phyloP scores from a whole-genome alignment of 2,797 vertebrate species.

The Tragelaphus oryx region DNA sequence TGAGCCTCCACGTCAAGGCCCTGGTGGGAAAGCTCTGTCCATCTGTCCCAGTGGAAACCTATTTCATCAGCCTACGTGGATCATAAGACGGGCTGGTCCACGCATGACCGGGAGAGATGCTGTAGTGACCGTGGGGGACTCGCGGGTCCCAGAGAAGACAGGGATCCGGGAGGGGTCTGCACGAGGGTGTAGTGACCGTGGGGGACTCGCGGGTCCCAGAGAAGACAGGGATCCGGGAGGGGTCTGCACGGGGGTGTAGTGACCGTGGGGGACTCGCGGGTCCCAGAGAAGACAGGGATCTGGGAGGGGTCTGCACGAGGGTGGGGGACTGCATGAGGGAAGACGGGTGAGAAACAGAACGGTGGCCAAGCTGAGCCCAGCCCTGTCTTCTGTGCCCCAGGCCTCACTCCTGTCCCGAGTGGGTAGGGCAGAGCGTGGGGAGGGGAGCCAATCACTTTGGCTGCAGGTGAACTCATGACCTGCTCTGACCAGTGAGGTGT shows the following conservation, averaged over 20 bases:
- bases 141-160: background rate
- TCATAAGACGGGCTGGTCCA: background rate
- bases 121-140: background rate
- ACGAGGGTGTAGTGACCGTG: background rate
- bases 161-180: background rate
- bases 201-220: background rate
- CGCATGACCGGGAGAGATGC: too few species aligned
- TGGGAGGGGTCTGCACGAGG: background rate
- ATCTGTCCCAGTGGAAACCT: background rate
- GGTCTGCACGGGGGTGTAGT: background rate
- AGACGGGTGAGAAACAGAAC: background rate
- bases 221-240: background rate
- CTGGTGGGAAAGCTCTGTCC: too few species aligned
- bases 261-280: background rate
- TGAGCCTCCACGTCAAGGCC: background rate
- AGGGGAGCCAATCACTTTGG: too few species aligned
- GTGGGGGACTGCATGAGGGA: accelerated
- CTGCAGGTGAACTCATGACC: background rate
- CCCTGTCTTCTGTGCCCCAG: background rate
- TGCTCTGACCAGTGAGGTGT: background rate
- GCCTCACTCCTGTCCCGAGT: accelerated
- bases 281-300: background rate
- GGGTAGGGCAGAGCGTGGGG: background rate
- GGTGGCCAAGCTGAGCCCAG: background rate
- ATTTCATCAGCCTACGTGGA: background rate